These are phyloP conservation scores for Centropus unirufus DNA, from an alignment of 2,113 vertebrate species.

Conservation along the genomic window DNA sequence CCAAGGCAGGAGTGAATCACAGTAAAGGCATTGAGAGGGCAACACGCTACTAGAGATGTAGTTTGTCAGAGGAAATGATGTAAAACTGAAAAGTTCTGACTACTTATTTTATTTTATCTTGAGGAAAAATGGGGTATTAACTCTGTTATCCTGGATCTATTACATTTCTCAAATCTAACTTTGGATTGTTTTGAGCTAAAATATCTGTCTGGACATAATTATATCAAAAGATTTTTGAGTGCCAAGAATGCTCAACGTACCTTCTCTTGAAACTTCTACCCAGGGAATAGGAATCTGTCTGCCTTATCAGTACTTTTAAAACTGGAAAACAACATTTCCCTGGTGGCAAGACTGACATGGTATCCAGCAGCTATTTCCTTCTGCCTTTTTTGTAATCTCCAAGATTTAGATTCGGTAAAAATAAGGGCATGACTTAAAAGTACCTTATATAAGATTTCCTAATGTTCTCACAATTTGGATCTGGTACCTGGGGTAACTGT, in stretches of 20 bases:
- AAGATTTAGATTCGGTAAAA: not conserved
- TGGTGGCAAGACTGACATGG: not conserved
- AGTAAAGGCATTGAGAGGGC: too few relatives aligned
- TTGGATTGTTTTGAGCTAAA: not conserved
- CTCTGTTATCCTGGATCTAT: not conserved
- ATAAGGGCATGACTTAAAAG: not conserved
- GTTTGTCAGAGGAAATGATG: not conserved
- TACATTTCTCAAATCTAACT: constrained; percentile 3
- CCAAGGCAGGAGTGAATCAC: too few relatives aligned
- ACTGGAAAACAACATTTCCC: not conserved
- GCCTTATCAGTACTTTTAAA: not conserved
- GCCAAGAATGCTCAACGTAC: not conserved
- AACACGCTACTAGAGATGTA: not conserved
- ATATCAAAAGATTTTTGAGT: not conserved
- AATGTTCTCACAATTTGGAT: not conserved
- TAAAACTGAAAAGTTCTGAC: not conserved
- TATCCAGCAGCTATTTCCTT: not conserved
- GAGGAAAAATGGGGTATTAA: not conserved
- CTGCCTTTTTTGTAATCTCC: not conserved
- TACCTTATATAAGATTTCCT: not conserved
- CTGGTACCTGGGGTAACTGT: not conserved
- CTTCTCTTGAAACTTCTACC: not conserved
- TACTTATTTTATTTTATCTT: constrained; percentile 16
- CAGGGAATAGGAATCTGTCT: not conserved
- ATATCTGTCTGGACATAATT: not conserved